phyloP scores from a whole-genome alignment of 1,140 invertebrate species.

The Drosophila nigrodunni region DNA sequence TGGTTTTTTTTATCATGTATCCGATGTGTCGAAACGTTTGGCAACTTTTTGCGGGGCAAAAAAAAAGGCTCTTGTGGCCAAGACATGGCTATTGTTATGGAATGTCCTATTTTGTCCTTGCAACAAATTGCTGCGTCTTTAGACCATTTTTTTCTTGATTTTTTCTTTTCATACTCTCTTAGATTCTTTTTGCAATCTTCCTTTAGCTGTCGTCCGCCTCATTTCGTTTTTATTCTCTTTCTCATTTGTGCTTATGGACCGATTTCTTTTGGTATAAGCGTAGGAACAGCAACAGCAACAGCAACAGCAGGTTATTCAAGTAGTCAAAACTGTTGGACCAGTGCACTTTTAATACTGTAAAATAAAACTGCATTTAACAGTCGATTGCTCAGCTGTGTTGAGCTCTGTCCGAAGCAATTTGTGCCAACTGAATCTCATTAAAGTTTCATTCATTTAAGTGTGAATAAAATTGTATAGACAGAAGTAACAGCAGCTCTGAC shows the following conservation, averaged over 20 bases:
- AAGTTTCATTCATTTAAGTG: conserved; percentile 43
- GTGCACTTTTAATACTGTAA: conserved; percentile 48
- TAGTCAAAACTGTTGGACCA: conserved; percentile 10
- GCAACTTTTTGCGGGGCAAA: conserved; percentile 53
- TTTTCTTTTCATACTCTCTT: conserved; percentile 37
- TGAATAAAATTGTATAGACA: conserved; percentile 25
- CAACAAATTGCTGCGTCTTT: conserved; percentile 65
- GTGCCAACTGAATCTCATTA: conserved; percentile 45
- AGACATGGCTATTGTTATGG: conserved; percentile 71
- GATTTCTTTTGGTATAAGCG: conserved; percentile 28
- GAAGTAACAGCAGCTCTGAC: background rate
- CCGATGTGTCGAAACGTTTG: conserved; percentile 55
- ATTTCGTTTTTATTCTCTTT: conserved; percentile 27
- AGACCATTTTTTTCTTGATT: background rate
- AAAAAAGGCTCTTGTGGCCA: conserved; percentile 36
- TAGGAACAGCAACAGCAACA: background rate
- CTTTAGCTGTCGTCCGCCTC: conserved; percentile 39
- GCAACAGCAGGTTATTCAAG: conserved; percentile 21
- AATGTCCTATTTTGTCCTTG: conserved; percentile 68
- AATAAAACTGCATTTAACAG: conserved; percentile 66
- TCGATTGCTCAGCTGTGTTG: conserved; percentile 44
- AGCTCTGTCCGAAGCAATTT: conserved; percentile 20
- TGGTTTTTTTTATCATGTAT: conserved; percentile 49
- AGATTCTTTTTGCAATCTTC: conserved; percentile 50
- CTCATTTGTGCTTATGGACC: conserved; percentile 52